These are phyloP conservation scores for Lytechinus pictus DNA, from an alignment of 35 echinoderm and acorn worm species.

Conservation along the genomic window DNA sequence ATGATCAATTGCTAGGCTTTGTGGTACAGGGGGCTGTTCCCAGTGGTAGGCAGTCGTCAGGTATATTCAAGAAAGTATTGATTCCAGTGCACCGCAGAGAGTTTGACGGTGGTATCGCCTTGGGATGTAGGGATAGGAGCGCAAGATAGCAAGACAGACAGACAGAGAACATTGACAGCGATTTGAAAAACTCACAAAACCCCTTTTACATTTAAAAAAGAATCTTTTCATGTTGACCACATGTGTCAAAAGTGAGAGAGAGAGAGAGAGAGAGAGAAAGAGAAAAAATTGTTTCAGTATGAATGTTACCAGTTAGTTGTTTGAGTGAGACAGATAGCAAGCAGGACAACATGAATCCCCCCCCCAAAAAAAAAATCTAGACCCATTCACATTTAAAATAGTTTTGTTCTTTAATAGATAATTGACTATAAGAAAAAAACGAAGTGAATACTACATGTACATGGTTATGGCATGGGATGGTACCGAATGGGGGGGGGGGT, in stretches of 20 bases:
- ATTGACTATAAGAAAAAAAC: not conserved
- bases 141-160: too few species aligned
- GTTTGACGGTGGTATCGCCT: not conserved
- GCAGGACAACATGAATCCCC: too few species aligned
- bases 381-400: not conserved
- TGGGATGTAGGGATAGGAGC: not conserved
- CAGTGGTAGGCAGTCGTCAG: not conserved
- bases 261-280: too few species aligned
- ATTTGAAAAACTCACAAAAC: not conserved
- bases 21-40: not conserved
- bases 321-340: too few species aligned
- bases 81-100: not conserved
- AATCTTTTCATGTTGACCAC: too few species aligned
- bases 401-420: not conserved
- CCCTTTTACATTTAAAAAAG: too few species aligned
- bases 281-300: too few species aligned
- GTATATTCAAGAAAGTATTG: constrained; percentile 19
- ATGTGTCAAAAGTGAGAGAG: too few species aligned
- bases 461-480: not conserved
- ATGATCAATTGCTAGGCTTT: too few species aligned
- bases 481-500: not conserved
- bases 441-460: not conserved
- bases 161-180: not conserved
- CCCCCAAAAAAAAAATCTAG: not conserved
- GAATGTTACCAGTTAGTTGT: too few species aligned